phyloP scores from a whole-genome alignment of 2,797 vertebrate genomes.

The Eidolon dupreanum region DNA sequence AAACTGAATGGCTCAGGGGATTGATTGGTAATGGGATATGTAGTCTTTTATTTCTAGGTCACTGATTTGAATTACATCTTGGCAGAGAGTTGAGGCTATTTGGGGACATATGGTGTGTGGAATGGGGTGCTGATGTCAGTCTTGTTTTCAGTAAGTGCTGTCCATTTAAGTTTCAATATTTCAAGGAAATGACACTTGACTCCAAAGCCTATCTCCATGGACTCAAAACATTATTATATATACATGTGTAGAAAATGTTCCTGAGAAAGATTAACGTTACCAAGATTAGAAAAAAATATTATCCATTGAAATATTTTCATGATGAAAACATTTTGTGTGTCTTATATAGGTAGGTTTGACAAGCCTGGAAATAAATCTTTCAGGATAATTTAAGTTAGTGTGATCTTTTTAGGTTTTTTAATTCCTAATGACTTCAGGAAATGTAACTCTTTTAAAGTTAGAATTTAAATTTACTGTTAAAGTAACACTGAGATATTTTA shows the following conservation, averaged over 20 bases:
- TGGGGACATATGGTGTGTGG: conserved; percentile 71
- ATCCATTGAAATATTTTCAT: neutral
- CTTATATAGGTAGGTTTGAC: neutral
- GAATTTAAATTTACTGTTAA: conserved; percentile 9
- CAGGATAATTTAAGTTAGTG: neutral
- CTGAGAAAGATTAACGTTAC: neutral
- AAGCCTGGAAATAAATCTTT: neutral
- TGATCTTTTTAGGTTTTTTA: neutral
- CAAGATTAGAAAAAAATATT: conserved; percentile 50
- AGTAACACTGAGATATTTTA: neutral
- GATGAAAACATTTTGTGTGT: conserved; percentile 22
- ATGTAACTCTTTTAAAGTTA: neutral
- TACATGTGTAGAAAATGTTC: neutral
- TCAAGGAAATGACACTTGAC: conserved; percentile 61
- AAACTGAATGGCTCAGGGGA: conserved; percentile 68
- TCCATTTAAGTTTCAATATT: conserved; percentile 69
- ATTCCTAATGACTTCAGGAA: neutral
- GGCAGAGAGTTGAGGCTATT: conserved; percentile 68
- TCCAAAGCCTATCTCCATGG: conserved; percentile 21
- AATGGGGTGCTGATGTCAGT: conserved; percentile 71
- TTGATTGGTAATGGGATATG: conserved; percentile 71
- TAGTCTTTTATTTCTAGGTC: conserved; percentile 79
- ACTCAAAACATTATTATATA: conserved; percentile 41
- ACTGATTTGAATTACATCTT: conserved; percentile 75
- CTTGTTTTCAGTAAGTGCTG: conserved; percentile 76